Percentiles rank a stretch among this genome's conserved stretches.
phyloP scores from a whole-genome alignment of 2,113 vertebrate species.

The Antidorcas marsupialis region DNA sequence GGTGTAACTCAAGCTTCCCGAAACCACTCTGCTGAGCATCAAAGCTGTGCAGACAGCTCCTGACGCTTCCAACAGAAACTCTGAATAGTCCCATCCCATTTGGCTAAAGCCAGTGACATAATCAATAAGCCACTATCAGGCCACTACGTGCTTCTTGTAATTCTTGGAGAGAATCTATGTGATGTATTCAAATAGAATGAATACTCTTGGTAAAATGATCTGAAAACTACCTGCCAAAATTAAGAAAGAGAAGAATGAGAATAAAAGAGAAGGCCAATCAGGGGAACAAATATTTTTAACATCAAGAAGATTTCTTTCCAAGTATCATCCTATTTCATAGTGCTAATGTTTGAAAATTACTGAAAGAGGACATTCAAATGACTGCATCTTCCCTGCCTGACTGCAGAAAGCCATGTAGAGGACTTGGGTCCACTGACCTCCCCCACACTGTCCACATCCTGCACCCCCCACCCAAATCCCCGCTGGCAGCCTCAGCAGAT shows the following conservation, averaged over 20 bases:
- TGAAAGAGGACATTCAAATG: neutral
- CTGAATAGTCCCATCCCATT: neutral
- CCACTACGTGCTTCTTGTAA: neutral
- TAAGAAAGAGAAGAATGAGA: neutral
- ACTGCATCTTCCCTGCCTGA: neutral
- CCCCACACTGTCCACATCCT: neutral
- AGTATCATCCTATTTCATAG: neutral
- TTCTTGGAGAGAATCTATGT: neutral
- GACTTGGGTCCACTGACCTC: neutral
- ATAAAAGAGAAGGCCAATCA: neutral
- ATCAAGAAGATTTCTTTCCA: neutral
- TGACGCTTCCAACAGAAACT: constrained; percentile 19
- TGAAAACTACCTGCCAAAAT: neutral
- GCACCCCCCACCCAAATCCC: too few relatives aligned
- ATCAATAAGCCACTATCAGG: neutral
- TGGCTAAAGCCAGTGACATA: neutral
- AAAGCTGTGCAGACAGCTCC: neutral
- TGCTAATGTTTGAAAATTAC: neutral
- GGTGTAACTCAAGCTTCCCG: neutral
- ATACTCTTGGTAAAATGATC: neutral
- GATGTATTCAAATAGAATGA: neutral
- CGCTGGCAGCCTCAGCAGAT: neutral
- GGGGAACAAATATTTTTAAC: neutral
- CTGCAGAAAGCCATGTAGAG: neutral
- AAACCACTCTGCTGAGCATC: neutral